Evolutionary conservation across 2,113 vertebrate genomes (phyloP), one percentile per base, ranked within the genome.

Genomic region (Motacilla alba): DNA sequence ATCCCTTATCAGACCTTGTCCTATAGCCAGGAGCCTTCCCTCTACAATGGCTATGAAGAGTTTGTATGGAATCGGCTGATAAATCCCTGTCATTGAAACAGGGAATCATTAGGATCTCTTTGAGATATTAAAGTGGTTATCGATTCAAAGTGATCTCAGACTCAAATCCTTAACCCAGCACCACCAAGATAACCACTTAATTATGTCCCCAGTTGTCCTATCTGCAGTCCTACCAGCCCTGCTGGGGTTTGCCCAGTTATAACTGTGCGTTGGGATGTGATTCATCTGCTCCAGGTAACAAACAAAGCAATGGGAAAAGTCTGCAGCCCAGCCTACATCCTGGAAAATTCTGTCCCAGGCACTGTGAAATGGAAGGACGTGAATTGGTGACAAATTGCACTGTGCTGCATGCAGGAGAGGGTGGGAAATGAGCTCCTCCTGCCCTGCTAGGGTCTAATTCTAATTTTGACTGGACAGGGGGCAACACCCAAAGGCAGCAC

Each of bases 371-470:
- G 47, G 35, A 56, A 89, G 23, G 21, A 20, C 37, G 41, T 0
- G 0, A 62, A 44, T 1, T 7, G 11, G 43, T 59, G 47, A 87
- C 18, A 83, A 89, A 89, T 11, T 3, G 6, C 52, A 53, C 10
- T 1, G 0, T 35, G 10, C 26, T 87, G 70, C 30, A 22, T 3
- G 11, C 0, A 2, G 58, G 27, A 88, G 13, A 2, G 2, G 27
- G 44, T 66, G 70, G 30, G 21, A 80, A 83, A 53, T 4, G 15
- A 41, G 15, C 27, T 85, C 58, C 43, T 59, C 15, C 37, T 62
- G 27, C 58, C 64, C 90, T 35, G 28, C 15, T 11, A 28, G 28
- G 58, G 46, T 14, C 41, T 24, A 14, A 78, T 70, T 63, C 67
- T 84, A 17, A 15, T 58, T 58, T 63, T 35, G 35, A 30, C 30